Conservation (phyloP, 1,140 invertebrate species). For the Spodoptera frugiperda region DNA sequence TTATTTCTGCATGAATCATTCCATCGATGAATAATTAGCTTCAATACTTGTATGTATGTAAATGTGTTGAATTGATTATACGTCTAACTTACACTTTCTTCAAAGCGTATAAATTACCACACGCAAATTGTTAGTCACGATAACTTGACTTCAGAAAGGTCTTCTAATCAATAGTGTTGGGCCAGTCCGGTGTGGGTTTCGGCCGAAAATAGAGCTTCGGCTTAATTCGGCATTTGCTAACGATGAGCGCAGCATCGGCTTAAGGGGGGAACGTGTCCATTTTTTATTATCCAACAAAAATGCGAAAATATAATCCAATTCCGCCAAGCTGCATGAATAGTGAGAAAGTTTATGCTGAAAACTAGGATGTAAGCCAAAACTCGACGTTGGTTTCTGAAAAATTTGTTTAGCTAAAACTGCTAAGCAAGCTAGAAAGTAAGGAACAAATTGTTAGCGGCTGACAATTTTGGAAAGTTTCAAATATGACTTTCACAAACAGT, state of each 20-base stretch:
- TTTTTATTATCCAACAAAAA: too few relatives aligned
- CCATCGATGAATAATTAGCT: constrained; percentile 5
- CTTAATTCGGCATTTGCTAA: background rate
- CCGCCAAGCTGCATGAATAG: too few relatives aligned
- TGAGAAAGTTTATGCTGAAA: background rate
- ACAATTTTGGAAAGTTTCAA: constrained; percentile 21
- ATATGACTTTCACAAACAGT: constrained; percentile 18
- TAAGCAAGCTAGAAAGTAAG: constrained; percentile 33
- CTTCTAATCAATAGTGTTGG: background rate
- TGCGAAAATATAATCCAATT: too few relatives aligned
- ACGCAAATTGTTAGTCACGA: background rate
- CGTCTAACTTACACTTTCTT: constrained; percentile 16
- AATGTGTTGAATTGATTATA: constrained; percentile 23
- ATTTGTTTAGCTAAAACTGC: background rate
- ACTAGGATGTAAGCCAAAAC: background rate
- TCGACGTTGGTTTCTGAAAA: background rate
- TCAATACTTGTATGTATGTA: background rate
- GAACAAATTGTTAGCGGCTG: constrained; percentile 18
- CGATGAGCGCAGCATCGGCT: background rate
- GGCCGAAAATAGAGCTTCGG: background rate
- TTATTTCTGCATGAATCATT: background rate
- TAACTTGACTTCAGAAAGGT: background rate
- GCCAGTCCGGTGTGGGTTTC: background rate
- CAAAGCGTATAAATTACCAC: constrained; percentile 13
- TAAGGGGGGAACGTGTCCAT: background rate